Evolutionary conservation across 1,140 invertebrate genomes (phyloP).

Genomic region (Panulirus ornatus): DNA sequence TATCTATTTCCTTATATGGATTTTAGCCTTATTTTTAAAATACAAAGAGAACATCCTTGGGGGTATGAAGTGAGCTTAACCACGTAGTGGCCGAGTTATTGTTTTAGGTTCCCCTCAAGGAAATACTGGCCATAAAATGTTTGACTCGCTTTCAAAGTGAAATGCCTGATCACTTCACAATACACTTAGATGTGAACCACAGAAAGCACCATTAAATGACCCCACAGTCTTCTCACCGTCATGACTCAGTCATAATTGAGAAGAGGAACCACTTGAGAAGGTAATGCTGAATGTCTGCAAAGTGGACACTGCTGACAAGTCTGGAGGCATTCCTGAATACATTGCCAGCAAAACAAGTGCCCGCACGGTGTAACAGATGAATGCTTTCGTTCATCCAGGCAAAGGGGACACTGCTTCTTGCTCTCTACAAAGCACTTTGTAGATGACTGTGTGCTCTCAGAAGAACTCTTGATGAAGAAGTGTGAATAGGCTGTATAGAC

Average conservation of each 20-base stretch:
- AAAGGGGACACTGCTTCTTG: conserved; percentile 85
- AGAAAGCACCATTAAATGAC: too few species aligned
- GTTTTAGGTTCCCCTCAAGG: too few species aligned
- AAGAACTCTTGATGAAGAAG: conserved; percentile 23
- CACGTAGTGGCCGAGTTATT: too few species aligned
- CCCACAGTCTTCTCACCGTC: too few species aligned
- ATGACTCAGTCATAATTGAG: conserved; percentile 55
- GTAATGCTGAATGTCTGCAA: conserved; percentile 79
- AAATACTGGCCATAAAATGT: too few species aligned
- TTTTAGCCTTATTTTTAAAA: too few species aligned
- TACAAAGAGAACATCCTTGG: too few species aligned
- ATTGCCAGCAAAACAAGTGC: conserved; percentile 94
- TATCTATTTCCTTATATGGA: too few species aligned
- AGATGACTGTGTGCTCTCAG: conserved; percentile 19
- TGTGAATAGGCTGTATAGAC: conserved; percentile 45
- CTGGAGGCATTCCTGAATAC: conserved; percentile 86
- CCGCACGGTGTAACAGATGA: conserved; percentile 89
- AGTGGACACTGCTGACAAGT: conserved; percentile 85
- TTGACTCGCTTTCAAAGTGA: too few species aligned
- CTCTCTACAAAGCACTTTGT: conserved; percentile 66
- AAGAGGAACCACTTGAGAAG: conserved; percentile 56
- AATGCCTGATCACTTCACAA: too few species aligned
- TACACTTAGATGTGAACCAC: too few species aligned
- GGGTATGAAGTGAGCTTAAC: too few species aligned
- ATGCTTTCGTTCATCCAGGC: conserved; percentile 84